Percentiles rank a stretch among this genome's conserved stretches.
These are phyloP conservation scores for Festucalex cinctus DNA, from an alignment of 2,113 vertebrate genomes.

Conservation along the genomic window DNA sequence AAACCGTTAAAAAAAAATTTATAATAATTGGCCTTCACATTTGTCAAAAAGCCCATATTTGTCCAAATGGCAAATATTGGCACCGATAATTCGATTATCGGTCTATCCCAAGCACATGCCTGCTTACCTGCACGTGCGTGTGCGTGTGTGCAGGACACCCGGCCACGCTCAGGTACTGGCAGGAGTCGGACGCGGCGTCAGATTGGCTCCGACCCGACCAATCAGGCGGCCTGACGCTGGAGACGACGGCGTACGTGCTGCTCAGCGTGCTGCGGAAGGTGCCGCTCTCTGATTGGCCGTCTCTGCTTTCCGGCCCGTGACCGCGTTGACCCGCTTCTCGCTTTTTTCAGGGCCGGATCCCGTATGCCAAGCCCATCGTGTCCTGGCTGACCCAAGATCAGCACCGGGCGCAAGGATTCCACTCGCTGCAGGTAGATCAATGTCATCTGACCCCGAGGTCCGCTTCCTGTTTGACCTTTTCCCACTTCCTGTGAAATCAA, in stretches of 20 bases:
- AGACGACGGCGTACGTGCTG: slow-evolving; percentile 84
- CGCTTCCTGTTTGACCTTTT: not conserved
- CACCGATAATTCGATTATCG: too few species aligned
- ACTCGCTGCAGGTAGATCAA: slow-evolving; percentile 80
- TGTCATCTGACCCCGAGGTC: not conserved
- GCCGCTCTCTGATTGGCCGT: not conserved
- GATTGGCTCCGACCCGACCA: slow-evolving; percentile 60
- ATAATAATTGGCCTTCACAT: too few species aligned
- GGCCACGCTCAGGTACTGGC: slow-evolving; percentile 81
- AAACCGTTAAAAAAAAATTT: too few species aligned
- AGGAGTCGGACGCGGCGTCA: slow-evolving; percentile 46
- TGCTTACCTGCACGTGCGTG: not conserved
- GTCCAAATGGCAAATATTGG: too few species aligned
- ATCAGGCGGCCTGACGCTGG: slow-evolving; percentile 77
- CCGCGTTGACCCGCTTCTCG: not conserved
- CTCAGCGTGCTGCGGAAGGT: slow-evolving; percentile 73
- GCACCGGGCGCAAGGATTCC: slow-evolving; percentile 82
- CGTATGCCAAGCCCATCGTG: slow-evolving; percentile 80
- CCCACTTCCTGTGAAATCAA: slow-evolving; percentile 41
- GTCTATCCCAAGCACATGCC: too few species aligned
- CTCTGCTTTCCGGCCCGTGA: not conserved
- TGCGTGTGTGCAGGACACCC: slow-evolving; percentile 70
- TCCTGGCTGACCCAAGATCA: slow-evolving; percentile 88
- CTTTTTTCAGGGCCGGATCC: slow-evolving; percentile 56
- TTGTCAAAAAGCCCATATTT: too few species aligned